These are phyloP conservation scores for Holothuria scabra DNA, from an alignment of 53 echinoderm and acorn worm genomes.

Conservation along the genomic window DNA sequence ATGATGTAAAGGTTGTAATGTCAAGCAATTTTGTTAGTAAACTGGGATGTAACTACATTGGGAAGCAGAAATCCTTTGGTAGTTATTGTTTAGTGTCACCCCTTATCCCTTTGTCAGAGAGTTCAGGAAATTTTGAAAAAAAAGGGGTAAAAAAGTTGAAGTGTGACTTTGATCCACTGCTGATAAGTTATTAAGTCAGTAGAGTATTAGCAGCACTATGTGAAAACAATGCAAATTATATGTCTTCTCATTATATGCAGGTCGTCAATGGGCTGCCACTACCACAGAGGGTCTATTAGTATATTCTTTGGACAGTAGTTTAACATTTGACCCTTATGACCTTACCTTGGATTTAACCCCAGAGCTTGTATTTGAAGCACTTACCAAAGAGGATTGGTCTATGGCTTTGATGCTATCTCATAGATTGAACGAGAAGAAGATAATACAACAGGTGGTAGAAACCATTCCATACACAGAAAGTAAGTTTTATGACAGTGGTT, in stretches of 20 bases:
- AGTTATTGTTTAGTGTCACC: too few species aligned
- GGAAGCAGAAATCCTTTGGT: too few species aligned
- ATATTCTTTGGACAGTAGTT: conserved; percentile 82
- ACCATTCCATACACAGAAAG: conserved; percentile 82
- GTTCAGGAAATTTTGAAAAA: too few species aligned
- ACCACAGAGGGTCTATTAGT: conserved; percentile 96
- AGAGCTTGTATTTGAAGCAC: conserved; percentile 61
- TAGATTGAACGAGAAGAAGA: conserved; percentile 76
- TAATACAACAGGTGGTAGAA: conserved; percentile 88
- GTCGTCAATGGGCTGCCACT: conserved; percentile 91
- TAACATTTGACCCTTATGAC: conserved; percentile 99
- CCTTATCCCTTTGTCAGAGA: too few species aligned
- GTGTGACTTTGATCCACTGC: too few species aligned
- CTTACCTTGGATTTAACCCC: conserved; percentile 93
- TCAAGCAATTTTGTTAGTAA: too few species aligned
- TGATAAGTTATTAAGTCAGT: too few species aligned
- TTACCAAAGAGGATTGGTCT: conserved; percentile 76
- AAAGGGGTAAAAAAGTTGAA: too few species aligned
- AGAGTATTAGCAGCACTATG: too few species aligned
- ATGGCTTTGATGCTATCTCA: conserved; percentile 89
- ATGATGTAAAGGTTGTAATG: too few species aligned
- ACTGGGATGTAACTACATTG: too few species aligned
- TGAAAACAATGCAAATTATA: too few species aligned
- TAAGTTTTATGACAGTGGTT: conserved; percentile 33
- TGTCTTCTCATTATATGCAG: conserved; percentile 22